Base-by-base conservation (phyloP, 2,888 invertebrate genomes). In the Lampropteryx suffumata region DNA sequence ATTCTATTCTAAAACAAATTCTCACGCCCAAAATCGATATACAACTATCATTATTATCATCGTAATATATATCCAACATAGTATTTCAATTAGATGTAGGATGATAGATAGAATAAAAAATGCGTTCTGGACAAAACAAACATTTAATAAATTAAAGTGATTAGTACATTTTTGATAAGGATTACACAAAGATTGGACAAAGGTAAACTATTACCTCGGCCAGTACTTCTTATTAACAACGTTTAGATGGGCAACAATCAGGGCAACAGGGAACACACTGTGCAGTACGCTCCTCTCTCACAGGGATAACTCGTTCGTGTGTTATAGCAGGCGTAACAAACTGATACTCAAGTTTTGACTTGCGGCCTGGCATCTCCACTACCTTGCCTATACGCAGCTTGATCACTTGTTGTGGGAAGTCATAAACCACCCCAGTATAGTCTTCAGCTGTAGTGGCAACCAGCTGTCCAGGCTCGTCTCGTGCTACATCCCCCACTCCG, bases 271-370 rank as follows among this genome's bases (percentile, higher is more conserved):
- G 65, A 9, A 68, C 45, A 61, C 84, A 88, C 59, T 89, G 89
- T 0, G 85, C 76, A n/a, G 83, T 79, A 4, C 86, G 81, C 6
- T 73, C 76, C 46, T 88, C 88, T 48, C 36, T 73, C 1, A 79
- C 74, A 0, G 87, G 82, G 5, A 86, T 65, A 12, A 61, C 57
- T 65, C 71, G 83, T 12, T 77, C 75, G 14, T 72, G 54, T 5
- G 63, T 67, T 9, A 61, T 50, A 10, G 69, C 71, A 1, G 89
- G 88, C 12, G 88, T 90, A n/a, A 88, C 61, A 57, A 90, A 89
- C 50, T 86, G 81, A 62, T 87, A 89, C 61, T 88, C 89, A 0
- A 89, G 57, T 65, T 80, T 87, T 0, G 87, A 76, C 64, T 84
- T 88, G 29, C 84, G 76, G 14, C 84, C 83, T 28, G 79, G 77